Evolutionary conservation across 1,140 invertebrate genomes (phyloP).

Genomic region (Kradibia gibbosae): DNA sequence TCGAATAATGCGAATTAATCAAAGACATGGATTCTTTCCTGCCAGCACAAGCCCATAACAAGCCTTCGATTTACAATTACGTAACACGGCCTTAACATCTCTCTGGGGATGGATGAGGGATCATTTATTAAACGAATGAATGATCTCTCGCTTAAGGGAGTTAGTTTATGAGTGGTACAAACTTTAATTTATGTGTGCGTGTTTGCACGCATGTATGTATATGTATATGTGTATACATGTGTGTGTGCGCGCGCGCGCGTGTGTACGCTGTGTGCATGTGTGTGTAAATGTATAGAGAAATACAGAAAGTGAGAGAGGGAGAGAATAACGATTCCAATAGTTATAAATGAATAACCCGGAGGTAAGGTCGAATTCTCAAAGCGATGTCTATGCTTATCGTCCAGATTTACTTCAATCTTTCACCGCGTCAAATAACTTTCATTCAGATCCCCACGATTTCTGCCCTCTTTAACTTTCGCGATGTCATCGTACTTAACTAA

Average conservation of each 20-base stretch:
- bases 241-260: no score
- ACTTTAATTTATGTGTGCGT: no score
- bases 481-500: slow-evolving; percentile 45
- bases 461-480: neutral
- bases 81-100: neutral
- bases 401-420: neutral
- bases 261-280: no score
- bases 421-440: neutral
- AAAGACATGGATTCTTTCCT: neutral
- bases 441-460: no score
- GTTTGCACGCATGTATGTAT: no score
- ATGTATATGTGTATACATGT: no score
- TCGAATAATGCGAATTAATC: neutral
- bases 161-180: no score
- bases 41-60: neutral
- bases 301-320: no score
- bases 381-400: neutral
- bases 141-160: neutral
- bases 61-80: slow-evolving; percentile 3
- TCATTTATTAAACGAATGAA: neutral
- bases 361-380: neutral
- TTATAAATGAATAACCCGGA: neutral
- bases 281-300: no score
- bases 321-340: neutral
- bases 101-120: neutral